Conservation (phyloP, 1,140 invertebrate species). For the Pristionchus pacificus region DNA sequence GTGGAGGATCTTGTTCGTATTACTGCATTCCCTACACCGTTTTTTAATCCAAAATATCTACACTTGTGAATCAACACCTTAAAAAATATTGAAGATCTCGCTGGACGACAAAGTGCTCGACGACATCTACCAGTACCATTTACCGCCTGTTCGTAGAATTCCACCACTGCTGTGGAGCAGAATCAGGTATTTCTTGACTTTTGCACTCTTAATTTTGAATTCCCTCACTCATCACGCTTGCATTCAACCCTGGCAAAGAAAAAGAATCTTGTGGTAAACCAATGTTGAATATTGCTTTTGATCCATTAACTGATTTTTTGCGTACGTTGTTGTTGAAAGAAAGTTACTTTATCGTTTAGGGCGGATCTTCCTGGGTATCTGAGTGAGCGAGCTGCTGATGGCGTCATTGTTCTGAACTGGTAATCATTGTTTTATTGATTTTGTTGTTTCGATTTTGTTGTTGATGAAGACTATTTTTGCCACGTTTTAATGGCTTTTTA, state of each 20-base stretch:
- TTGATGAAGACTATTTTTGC: too few relatives aligned
- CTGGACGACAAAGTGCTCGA: conserved; percentile 86
- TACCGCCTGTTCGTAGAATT: conserved; percentile 87
- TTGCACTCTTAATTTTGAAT: too few relatives aligned
- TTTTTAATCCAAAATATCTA: conserved; percentile 2
- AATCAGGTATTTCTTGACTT: conserved; percentile 84
- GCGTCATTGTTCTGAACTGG: conserved; percentile 94
- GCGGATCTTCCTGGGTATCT: conserved; percentile 93
- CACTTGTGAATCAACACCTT: not conserved
- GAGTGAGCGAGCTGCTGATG: conserved; percentile 90
- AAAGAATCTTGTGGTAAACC: too few relatives aligned
- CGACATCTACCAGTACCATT: conserved; percentile 96
- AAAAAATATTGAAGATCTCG: conserved; percentile 69
- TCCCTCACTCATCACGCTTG: too few relatives aligned
- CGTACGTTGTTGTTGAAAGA: too few relatives aligned
- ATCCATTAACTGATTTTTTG: too few relatives aligned
- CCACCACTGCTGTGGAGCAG: conserved; percentile 91
- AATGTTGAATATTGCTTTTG: too few relatives aligned
- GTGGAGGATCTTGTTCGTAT: conserved; percentile 70
- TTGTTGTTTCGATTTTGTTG: too few relatives aligned
- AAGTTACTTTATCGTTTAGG: too few relatives aligned
- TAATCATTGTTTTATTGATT: conserved; percentile 79
- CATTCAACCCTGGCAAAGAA: too few relatives aligned
- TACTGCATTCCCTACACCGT: conserved; percentile 5
- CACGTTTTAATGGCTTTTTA: too few relatives aligned